Base-by-base conservation (phyloP, 2,113 vertebrate species). In the Hypocryptadius cinnamomeus region DNA sequence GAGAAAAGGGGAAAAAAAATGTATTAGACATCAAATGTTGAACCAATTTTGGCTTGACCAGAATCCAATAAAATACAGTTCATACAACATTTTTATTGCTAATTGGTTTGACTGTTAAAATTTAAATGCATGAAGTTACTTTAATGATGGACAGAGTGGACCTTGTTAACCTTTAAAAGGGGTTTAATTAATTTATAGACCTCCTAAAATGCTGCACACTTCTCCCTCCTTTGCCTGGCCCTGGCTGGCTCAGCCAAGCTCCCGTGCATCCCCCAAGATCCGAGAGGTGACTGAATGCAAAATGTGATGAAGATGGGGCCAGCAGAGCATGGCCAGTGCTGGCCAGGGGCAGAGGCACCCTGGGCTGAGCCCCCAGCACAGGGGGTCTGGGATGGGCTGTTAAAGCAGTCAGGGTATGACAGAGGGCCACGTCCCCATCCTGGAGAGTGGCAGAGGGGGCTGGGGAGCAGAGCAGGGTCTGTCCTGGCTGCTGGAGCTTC, bases 101-200 rank as follows among this genome's bases (percentile, higher is more conserved):
- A 94, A 97, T 97, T 95, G 95, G 93, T 79, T 95, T 96, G 94
- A 95, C 95, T 87, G 92, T 96, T 93, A 96, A 92, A 60, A 94
- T 96, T 97, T 96, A 94, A 96, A 92, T 61, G 89, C 93, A 94
- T 69, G 91, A 86, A 92, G 95, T 73, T 83, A 94, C 94, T 95
- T 91, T 82, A 93, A 93, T 74, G 94, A 95, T 71, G 68, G 90
- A 65, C 86, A 82, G 92, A 50, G 51, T 74, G 80, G 90, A 92
- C 92, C 97, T 88, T 61, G 63, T 85, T 92, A 94, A 92, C 96
- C 95, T 96, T 93, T 94, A 87, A 66, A 44, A 73, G 73, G 74
- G 53, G 47, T 84, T 93, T 79, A 54, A 94, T 89, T 92, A 91
- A 45, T 87, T 94, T 91, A 94, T 79, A 91, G 45, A 61, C 64